Conservation (phyloP, 2,113 vertebrate genomes). For the Arenaria interpres region DNA sequence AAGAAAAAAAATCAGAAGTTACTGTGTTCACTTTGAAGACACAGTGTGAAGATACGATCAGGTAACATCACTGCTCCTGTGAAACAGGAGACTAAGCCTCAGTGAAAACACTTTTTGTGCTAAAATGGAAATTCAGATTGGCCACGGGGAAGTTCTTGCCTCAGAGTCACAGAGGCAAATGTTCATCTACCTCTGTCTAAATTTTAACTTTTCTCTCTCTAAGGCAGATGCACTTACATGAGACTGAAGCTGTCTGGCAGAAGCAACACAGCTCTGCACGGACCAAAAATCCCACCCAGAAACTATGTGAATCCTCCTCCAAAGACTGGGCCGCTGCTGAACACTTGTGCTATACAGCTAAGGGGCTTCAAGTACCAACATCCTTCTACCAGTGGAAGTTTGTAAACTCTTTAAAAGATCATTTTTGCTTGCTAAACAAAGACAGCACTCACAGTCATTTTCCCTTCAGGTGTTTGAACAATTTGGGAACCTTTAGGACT, state of each 20-base stretch:
- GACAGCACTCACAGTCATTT: background rate
- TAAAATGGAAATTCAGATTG: background rate
- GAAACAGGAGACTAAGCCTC: background rate
- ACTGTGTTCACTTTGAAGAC: background rate
- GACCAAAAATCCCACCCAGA: background rate
- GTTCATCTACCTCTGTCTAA: background rate
- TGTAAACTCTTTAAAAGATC: background rate
- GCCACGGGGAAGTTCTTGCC: background rate
- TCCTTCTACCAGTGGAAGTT: background rate
- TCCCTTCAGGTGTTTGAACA: background rate
- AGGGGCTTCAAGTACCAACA: background rate
- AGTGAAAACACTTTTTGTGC: background rate
- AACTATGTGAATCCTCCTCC: background rate
- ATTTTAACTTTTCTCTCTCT: background rate
- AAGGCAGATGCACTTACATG: background rate
- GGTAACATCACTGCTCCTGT: background rate
- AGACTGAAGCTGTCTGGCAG: background rate
- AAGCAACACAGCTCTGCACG: background rate
- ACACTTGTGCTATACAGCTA: background rate
- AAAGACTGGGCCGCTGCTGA: background rate
- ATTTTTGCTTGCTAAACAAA: background rate
- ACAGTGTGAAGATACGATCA: background rate
- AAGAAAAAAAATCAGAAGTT: background rate
- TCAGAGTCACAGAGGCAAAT: background rate
- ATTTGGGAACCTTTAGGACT: background rate